Evolutionary conservation across 2,888 invertebrate species (phyloP).

Genomic region (Cantharis rufa): DNA sequence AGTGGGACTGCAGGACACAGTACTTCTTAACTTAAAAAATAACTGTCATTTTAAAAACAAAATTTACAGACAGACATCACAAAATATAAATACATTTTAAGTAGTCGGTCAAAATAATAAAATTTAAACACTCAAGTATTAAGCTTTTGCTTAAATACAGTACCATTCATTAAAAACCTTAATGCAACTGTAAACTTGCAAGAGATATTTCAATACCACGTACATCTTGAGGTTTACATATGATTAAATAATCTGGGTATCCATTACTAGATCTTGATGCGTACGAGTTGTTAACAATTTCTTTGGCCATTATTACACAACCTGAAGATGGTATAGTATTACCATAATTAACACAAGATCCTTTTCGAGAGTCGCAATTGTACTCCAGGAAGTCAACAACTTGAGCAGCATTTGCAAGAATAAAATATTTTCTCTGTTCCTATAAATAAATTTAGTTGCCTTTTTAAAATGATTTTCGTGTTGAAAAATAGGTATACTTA

Average conservation of each 20-base stretch:
- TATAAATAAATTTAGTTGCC: neutral
- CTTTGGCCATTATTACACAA: neutral
- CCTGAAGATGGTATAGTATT: neutral
- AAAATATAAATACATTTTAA: no score
- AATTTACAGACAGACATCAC: no score
- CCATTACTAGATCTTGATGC: constrained; percentile 5
- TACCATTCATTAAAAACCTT: neutral
- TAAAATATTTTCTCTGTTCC: neutral
- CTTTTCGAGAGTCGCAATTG: constrained; percentile 5
- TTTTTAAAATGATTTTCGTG: neutral
- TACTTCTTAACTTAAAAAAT: no score
- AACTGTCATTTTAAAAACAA: no score
- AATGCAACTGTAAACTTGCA: neutral
- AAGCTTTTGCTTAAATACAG: no score
- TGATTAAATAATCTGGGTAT: constrained; percentile 25
- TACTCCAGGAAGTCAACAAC: neutral
- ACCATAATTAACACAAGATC: neutral
- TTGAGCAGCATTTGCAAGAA: neutral
- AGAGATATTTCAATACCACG: neutral
- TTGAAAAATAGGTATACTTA: neutral
- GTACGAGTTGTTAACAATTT: neutral
- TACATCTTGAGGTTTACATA: neutral
- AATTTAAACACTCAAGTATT: no score
- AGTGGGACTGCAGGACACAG: no score
- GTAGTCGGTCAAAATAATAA: no score